These are phyloP conservation scores for Capitulum mitella DNA, from an alignment of 2,888 invertebrate genomes.

Conservation along the genomic window DNA sequence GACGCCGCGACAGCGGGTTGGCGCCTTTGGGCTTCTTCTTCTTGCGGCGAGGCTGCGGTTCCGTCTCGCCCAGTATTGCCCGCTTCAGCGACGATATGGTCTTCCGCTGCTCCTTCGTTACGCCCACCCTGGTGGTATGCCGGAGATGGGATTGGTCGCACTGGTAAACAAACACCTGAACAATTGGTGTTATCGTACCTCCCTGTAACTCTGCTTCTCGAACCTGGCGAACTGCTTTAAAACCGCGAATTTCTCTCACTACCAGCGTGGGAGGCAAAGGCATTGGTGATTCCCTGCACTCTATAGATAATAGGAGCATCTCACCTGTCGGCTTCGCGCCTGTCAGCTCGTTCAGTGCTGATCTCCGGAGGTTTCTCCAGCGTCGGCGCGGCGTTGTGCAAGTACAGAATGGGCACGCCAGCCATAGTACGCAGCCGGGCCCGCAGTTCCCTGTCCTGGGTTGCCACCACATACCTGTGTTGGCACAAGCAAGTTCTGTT, in stretches of 20 bases:
- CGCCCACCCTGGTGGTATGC: background rate
- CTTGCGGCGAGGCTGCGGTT: background rate
- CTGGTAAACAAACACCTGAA: too few relatives aligned
- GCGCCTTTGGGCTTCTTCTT: background rate
- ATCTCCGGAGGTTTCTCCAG: background rate
- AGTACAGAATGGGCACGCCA: background rate
- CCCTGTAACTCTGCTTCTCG: too few relatives aligned
- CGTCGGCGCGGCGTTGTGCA: conserved; percentile 8
- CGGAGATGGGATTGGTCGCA: background rate
- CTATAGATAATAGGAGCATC: too few relatives aligned
- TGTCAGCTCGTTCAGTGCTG: background rate
- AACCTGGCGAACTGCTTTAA: too few relatives aligned
- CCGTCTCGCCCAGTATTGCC: background rate
- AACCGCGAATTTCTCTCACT: too few relatives aligned
- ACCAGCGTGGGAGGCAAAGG: too few relatives aligned
- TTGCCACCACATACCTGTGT: background rate
- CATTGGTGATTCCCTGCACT: too few relatives aligned
- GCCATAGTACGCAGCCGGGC: background rate
- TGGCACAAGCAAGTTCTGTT: background rate
- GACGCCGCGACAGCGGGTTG: background rate
- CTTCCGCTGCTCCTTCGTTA: background rate
- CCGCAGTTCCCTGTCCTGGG: background rate
- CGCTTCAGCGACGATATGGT: background rate
- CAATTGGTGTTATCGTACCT: background rate
- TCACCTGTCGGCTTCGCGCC: background rate